A percentile compares a stretch with the other conserved stretches of the same genome.
These are phyloP conservation scores for Polydrusus cervinus DNA, from an alignment of 2,888 invertebrate genomes.

Conservation along the genomic window DNA sequence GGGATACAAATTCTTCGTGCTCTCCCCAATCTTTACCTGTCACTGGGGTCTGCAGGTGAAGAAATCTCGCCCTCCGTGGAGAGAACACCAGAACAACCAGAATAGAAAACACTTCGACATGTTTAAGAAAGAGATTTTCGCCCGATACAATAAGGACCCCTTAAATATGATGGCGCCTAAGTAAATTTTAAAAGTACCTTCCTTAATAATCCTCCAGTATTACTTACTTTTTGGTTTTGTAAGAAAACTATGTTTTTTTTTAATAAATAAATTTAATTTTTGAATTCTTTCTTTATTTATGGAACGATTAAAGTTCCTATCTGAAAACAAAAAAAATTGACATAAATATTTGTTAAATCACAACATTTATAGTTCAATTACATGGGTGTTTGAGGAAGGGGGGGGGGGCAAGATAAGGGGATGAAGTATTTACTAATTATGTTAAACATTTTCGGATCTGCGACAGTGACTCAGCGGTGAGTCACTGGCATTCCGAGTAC, in stretches of 20 bases:
- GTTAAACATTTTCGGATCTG: too few species aligned
- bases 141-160: conserved; percentile 82
- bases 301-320: too few species aligned
- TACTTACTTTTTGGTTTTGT: conserved; percentile 15
- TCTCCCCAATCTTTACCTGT: conserved; percentile 91
- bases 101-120: conserved; percentile 88
- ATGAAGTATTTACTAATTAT: too few species aligned
- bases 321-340: too few species aligned
- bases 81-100: conserved; percentile 88
- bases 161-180: conserved; percentile 71
- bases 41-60: conserved; percentile 92
- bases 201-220: conserved; percentile 2
- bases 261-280: not conserved
- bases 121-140: conserved; percentile 88
- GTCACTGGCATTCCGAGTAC: too few species aligned
- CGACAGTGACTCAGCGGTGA: too few species aligned
- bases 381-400: too few species aligned
- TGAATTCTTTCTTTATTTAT: not conserved
- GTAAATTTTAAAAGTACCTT: not conserved
- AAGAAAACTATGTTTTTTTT: not conserved
- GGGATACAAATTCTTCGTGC: conserved; percentile 90
- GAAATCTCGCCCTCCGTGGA: conserved; percentile 86
- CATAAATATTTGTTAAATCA: too few species aligned
- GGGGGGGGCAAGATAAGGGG: too few species aligned
- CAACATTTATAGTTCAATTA: too few species aligned